These are phyloP conservation scores for Pygmarrhopalites habei DNA, from an alignment of 1,140 invertebrate species.

Conservation along the genomic window DNA sequence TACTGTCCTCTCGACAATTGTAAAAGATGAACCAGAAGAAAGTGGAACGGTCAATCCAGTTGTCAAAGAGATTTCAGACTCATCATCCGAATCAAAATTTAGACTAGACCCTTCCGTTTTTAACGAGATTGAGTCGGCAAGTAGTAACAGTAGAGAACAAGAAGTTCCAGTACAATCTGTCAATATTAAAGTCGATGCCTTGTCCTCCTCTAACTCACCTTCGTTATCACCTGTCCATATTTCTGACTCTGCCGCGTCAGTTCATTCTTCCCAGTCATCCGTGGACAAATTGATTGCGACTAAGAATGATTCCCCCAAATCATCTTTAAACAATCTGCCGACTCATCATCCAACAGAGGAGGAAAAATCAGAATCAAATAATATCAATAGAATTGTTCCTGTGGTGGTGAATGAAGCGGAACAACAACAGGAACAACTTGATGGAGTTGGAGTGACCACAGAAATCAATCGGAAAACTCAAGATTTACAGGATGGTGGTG, in stretches of 20 bases:
- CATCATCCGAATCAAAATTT: conserved; percentile 20
- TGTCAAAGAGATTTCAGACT: neutral
- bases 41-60: neutral
- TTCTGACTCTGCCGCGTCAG: too few relatives aligned
- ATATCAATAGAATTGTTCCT: neutral
- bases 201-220: too few relatives aligned
- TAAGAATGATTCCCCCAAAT: too few relatives aligned
- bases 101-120: conserved; percentile 30
- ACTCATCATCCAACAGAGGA: neutral
- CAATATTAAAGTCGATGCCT: too few relatives aligned
- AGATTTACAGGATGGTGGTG: neutral
- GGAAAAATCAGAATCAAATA: neutral
- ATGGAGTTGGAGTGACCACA: too few relatives aligned
- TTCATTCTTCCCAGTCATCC: too few relatives aligned
- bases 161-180: too few relatives aligned
- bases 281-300: too few relatives aligned
- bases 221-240: too few relatives aligned
- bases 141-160: conserved; percentile 38
- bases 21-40: conserved; percentile 4
- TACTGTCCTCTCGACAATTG: neutral
- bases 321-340: too few relatives aligned
- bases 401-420: neutral
- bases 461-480: neutral
- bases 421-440: too few relatives aligned
- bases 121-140: conserved; percentile 21